A percentile compares a stretch with the other conserved stretches of the same genome.
Conservation (phyloP, 2,888 invertebrate genomes). For the Camptogramma bilineatum region DNA sequence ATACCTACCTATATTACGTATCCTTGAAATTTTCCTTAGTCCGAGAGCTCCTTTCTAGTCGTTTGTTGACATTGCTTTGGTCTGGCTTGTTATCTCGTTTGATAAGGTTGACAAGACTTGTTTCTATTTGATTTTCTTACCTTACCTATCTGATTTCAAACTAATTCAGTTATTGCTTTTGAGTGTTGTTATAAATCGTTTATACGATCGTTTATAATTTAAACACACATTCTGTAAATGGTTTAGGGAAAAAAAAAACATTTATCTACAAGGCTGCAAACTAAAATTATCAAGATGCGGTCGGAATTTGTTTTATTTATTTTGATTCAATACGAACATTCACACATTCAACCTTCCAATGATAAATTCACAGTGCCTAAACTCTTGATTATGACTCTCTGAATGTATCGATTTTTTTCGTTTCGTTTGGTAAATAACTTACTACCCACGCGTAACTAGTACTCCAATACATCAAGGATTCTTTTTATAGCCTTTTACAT, state of each 20-base stretch:
- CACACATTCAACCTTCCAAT: not conserved
- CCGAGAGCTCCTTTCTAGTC: not conserved
- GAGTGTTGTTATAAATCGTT: not conserved
- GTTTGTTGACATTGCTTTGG: conserved; percentile 22
- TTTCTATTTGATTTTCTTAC: conserved; percentile 23
- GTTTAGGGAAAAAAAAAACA: not conserved
- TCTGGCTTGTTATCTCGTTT: conserved; percentile 22
- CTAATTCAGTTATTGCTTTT: not conserved
- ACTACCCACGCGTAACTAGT: conserved; percentile 12
- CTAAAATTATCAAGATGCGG: too few species aligned
- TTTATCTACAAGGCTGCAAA: not conserved
- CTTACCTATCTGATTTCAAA: not conserved
- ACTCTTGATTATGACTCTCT: not conserved
- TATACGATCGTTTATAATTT: not conserved
- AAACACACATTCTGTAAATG: not conserved
- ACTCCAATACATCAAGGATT: conserved; percentile 16
- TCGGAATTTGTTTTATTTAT: not conserved
- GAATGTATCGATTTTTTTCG: conserved; percentile 1
- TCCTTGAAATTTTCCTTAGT: conserved; percentile 16
- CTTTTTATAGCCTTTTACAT: conserved; percentile 13
- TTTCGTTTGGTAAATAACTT: conserved; percentile 6
- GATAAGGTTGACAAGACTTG: conserved; percentile 24
- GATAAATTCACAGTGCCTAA: not conserved
- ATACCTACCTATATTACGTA: too few species aligned
- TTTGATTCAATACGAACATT: not conserved